Conservation (phyloP, 2,888 invertebrate genomes). For the Myopa testacea region DNA sequence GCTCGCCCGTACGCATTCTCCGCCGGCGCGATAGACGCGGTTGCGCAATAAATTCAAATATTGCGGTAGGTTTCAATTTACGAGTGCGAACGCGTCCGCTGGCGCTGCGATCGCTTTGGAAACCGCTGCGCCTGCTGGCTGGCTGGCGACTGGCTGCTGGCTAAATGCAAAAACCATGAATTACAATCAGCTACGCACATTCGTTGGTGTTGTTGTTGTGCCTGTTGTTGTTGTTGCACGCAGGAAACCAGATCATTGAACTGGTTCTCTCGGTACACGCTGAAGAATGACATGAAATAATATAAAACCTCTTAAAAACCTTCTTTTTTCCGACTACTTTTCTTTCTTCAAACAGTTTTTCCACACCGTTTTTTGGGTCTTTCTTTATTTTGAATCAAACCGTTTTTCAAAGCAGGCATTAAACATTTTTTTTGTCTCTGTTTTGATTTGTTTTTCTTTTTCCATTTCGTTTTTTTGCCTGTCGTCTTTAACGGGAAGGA, state of each 20-base stretch:
- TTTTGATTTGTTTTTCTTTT: neutral
- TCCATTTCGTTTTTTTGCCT: neutral
- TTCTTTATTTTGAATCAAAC: no score
- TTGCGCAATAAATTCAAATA: slow-evolving; percentile 32
- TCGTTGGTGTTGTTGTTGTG: neutral
- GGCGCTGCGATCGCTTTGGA: neutral
- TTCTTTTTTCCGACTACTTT: no score
- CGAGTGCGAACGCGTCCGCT: slow-evolving; percentile 10
- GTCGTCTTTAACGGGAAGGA: neutral
- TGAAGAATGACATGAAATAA: no score
- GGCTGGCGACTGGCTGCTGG: neutral
- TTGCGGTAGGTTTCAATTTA: slow-evolving; percentile 38
- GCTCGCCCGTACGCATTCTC: slow-evolving; percentile 20
- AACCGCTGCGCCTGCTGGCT: neutral
- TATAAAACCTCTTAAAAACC: no score
- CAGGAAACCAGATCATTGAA: neutral
- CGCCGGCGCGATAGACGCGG: slow-evolving; percentile 9
- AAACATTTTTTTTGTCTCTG: neutral
- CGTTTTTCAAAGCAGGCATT: neutral
- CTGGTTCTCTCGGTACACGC: no score
- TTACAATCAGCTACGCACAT: neutral
- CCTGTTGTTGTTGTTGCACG: neutral
- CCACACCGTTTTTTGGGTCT: no score
- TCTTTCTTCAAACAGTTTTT: no score
- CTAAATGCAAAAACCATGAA: slow-evolving; percentile 25